Percentiles rank a stretch among this genome's conserved stretches.
These are phyloP conservation scores for Carlito syrichta DNA, from an alignment of 2,113 vertebrate genomes.

Conservation along the genomic window DNA sequence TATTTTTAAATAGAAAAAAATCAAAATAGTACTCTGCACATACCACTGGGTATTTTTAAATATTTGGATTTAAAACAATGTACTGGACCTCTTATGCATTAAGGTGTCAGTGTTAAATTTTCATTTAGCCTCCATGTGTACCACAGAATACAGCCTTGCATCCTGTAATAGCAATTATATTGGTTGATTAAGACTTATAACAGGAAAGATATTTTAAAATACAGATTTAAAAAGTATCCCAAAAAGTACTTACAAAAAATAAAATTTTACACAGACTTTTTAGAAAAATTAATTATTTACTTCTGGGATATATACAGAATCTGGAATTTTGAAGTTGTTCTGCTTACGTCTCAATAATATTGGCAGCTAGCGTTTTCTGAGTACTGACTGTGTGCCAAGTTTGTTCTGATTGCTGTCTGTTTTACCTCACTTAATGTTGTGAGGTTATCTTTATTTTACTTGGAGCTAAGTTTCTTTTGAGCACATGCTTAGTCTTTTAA, in stretches of 20 bases:
- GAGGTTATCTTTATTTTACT: neutral
- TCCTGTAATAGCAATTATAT: neutral
- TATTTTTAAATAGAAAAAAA: neutral
- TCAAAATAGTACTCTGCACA: neutral
- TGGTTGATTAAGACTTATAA: neutral
- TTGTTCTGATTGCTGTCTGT: neutral
- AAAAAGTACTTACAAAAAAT: neutral
- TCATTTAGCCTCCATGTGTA: neutral
- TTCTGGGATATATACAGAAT: neutral
- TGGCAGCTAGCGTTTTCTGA: neutral
- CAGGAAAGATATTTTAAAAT: neutral
- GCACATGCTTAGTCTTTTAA: neutral
- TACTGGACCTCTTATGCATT: neutral
- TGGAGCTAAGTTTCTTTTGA: neutral
- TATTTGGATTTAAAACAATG: neutral
- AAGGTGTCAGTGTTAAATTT: neutral
- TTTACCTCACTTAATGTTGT: neutral
- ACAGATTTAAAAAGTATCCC: too few relatives aligned
- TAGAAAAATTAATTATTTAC: neutral
- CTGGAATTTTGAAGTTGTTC: neutral
- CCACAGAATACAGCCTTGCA: neutral
- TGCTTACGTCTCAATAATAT: neutral
- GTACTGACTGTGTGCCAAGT: neutral
- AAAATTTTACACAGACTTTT: neutral
- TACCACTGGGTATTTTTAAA: neutral